Percentiles rank a stretch among this genome's conserved stretches.
These are phyloP conservation scores for Antrozous pallidus DNA, from an alignment of 2,797 vertebrate species.

Conservation along the genomic window DNA sequence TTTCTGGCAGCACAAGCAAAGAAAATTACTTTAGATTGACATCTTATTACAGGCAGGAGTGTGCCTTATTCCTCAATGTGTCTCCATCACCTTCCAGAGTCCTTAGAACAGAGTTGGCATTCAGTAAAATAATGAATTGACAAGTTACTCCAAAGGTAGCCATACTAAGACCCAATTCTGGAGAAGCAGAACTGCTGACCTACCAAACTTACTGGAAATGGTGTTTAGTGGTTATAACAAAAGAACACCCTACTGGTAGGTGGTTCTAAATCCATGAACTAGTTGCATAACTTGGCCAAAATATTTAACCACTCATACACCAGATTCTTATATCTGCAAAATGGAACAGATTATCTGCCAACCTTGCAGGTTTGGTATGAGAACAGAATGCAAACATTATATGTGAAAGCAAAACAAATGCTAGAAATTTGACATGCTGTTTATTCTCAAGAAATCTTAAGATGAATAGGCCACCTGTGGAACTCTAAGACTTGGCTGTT, in stretches of 20 bases:
- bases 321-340: neutral
- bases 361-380: neutral
- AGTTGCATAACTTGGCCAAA: neutral
- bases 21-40: neutral
- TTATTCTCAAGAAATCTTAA: neutral
- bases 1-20: neutral
- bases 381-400: conserved; percentile 4
- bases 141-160: neutral
- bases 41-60: neutral
- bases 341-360: neutral
- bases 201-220: neutral
- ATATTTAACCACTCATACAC: neutral
- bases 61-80: neutral
- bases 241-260: neutral
- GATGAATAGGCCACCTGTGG: neutral
- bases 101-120: neutral
- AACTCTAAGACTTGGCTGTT: conserved; percentile 10
- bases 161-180: neutral
- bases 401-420: neutral
- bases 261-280: neutral
- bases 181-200: neutral
- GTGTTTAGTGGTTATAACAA: neutral
- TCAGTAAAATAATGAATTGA: neutral
- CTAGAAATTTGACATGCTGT: neutral
- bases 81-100: neutral